Evolutionary conservation across 2,888 invertebrate genomes (phyloP).

Genomic region (Drosophila formosana): DNA sequence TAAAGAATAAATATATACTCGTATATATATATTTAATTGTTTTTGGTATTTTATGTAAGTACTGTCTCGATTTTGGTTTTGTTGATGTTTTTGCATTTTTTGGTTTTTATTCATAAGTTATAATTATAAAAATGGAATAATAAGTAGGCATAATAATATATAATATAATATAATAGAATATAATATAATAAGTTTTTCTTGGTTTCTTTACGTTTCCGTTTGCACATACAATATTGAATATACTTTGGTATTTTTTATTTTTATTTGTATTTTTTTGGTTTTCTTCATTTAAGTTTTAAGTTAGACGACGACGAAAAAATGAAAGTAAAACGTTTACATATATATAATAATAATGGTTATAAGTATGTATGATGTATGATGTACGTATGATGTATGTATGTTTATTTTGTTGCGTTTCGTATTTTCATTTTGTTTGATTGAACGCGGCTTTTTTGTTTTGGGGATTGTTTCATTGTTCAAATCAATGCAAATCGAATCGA

Average conservation of each 20-base stretch:
- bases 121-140: conserved; percentile 81
- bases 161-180: conserved; percentile 76
- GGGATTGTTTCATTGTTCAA: conserved; percentile 45
- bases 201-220: conserved; percentile 47
- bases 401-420: conserved; percentile 52
- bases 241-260: conserved; percentile 56
- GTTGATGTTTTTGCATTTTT: conserved; percentile 49
- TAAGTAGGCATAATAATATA: conserved; percentile 77
- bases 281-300: conserved; percentile 42
- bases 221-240: conserved; percentile 74
- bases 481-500: conserved; percentile 67
- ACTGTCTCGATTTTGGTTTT: conserved; percentile 36
- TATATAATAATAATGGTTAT: conserved; percentile 61
- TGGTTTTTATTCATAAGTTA: conserved; percentile 67
- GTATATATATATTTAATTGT: conserved; percentile 31
- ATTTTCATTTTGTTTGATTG: conserved; percentile 3
- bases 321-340: conserved; percentile 50
- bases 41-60: conserved; percentile 25
- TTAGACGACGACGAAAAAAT: conserved; percentile 70
- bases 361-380: conserved; percentile 50
- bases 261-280: conserved; percentile 16
- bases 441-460: conserved; percentile 21
- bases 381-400: conserved; percentile 30
- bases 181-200: conserved; percentile 70
- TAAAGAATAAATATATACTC: conserved; percentile 64